Evolutionary conservation across 53 echinoderm and acorn worm genomes (phyloP), one percentile per base, ranked within the genome.

Genomic region (Antedon mediterranea): DNA sequence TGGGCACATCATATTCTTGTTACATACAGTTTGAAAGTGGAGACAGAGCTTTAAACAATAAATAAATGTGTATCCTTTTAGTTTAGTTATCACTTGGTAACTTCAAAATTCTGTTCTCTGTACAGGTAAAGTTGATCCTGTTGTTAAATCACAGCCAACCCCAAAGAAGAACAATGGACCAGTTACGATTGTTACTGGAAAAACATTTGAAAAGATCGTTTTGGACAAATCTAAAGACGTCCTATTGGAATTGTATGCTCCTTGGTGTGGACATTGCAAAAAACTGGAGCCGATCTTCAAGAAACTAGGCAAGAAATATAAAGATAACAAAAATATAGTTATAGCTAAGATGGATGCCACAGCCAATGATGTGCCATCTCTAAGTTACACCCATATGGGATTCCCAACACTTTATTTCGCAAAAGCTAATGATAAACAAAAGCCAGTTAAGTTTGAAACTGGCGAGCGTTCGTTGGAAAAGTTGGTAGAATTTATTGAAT

Each of bases 221-320:
- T 77, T 88, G 8, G 89, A 98, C 31, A 76, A 85, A 18, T 77
- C 79, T 2, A 98, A 90, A 71, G 88, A 88, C 7, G 98, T 98
- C 31, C 71, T 97, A 74, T 74, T 97, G 3, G 98, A 97, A 85
- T 78, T 98, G 8, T 98, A 98, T 57, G 98, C 98, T 13, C 98
- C 98, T 0, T 98, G 98, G 98, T 98, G 98, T 37, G 98, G 98
- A n/a, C 98, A 98, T 75, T 98, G 98, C 76, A 98, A 98, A 43
- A 92, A 90, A 32, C 83, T 98, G 7, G 98, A 98, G 32, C 98
- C 98, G 0, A 76, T 78, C 7, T 98, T 81, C 90, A 98, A 93
- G 72, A 90, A 98, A 78, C 85, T 98, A 11, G 98, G 90, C 84
- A 98, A 98, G 85, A 92, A 92, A 32, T 98, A 84, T 82, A 90